These are phyloP conservation scores for Agrenia bidenticulata DNA, from an alignment of 2,888 invertebrate species.

Conservation along the genomic window DNA sequence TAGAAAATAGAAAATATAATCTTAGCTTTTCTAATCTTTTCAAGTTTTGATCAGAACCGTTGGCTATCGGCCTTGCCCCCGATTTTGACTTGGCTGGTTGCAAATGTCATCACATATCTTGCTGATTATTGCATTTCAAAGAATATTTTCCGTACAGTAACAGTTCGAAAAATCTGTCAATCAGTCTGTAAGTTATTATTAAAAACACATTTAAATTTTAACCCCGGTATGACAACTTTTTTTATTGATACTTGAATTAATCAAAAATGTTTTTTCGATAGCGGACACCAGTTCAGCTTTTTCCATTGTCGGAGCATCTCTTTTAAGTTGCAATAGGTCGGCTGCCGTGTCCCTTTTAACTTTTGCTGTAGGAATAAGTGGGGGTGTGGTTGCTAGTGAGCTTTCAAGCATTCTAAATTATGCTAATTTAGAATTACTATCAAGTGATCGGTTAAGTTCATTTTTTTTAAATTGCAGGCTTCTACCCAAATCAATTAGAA, in stretches of 20 bases:
- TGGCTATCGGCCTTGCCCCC: constrained; percentile 48
- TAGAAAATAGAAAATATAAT: too few species aligned
- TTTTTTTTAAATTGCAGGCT: constrained; percentile 51
- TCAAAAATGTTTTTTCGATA: background rate
- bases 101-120: background rate
- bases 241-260: background rate
- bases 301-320: constrained; percentile 65
- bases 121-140: background rate
- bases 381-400: constrained; percentile 68
- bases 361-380: constrained; percentile 66
- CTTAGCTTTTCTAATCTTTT: too few species aligned
- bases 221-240: background rate
- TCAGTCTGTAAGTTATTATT: background rate
- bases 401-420: constrained; percentile 29
- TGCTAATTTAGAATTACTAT: too few species aligned
- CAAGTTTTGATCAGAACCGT: constrained; percentile 43
- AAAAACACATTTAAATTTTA: too few species aligned
- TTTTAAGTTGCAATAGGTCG: constrained; percentile 65
- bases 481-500: constrained; percentile 72
- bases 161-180: background rate
- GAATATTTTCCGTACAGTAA: background rate
- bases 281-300: constrained; percentile 62
- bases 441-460: too few species aligned
- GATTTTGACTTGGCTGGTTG: background rate
- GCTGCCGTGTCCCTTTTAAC: constrained; percentile 65